Percentiles rank a stretch among this genome's conserved stretches.
These are phyloP conservation scores for Nematostella vectensis DNA, from an alignment of 92 coral and sea anemone species.

Conservation along the genomic window DNA sequence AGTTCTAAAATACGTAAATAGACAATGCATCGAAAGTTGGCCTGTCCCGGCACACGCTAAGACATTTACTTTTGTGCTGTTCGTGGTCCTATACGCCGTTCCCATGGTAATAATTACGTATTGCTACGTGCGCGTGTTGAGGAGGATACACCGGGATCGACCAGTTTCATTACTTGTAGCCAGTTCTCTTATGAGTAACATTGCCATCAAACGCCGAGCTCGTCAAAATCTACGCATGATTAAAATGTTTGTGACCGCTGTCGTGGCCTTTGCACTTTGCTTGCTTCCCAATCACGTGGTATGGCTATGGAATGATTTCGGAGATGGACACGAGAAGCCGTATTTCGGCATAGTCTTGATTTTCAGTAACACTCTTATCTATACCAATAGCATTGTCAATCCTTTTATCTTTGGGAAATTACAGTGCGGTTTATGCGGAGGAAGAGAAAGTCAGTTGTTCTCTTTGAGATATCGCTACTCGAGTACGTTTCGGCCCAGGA, in stretches of 20 bases:
- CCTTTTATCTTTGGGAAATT: conserved; percentile 84
- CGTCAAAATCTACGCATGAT: conserved; percentile 63
- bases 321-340: conserved; percentile 33
- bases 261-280: conserved; percentile 65
- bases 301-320: conserved; percentile 86
- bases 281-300: conserved; percentile 64
- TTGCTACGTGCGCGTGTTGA: conserved; percentile 19
- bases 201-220: conserved; percentile 38
- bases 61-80: conserved; percentile 31
- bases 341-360: conserved; percentile 44
- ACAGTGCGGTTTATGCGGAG: conserved; percentile 10
- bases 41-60: conserved; percentile 13
- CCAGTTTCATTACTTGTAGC: conserved; percentile 16
- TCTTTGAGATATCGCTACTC: conserved; percentile 14
- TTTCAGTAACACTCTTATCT: conserved; percentile 64
- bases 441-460: not conserved
- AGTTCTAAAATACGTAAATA: conserved; percentile 24
- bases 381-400: conserved; percentile 80
- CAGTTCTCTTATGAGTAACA: not conserved
- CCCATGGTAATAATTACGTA: conserved; percentile 33
- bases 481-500: no score
- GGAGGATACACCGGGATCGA: conserved; percentile 17
- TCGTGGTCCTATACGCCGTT: conserved; percentile 32
- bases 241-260: conserved; percentile 63
- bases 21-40: conserved; percentile 49